A percentile compares a stretch with the other conserved stretches of the same genome.
phyloP scores from a whole-genome alignment of 1,140 invertebrate species.

The Trypoxylus dichotomus region DNA sequence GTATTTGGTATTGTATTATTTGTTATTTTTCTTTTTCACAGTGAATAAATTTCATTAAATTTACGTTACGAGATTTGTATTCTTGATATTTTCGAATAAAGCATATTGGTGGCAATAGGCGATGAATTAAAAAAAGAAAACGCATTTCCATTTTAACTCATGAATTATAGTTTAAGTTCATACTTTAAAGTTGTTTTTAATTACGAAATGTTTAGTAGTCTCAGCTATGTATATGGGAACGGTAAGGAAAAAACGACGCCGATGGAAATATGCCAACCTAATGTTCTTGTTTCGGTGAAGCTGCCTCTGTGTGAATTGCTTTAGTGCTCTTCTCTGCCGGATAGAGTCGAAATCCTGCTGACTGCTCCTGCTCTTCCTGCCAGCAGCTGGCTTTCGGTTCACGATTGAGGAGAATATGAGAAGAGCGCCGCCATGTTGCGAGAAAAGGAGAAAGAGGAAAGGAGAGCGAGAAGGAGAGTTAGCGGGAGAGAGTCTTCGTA shows the following conservation, averaged over 20 bases:
- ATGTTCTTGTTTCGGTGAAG: conserved; percentile 8
- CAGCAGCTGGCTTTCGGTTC: conserved; percentile 3
- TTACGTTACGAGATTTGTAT: no score
- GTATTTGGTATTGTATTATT: no score
- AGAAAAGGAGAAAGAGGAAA: conserved; percentile 21
- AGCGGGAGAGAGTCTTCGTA: conserved; percentile 39
- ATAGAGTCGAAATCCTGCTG: conserved; percentile 24
- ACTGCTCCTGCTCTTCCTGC: conserved; percentile 20
- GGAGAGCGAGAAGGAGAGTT: conserved; percentile 36
- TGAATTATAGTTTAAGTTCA: no score
- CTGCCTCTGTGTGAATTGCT: conserved; percentile 12
- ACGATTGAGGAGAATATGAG: conserved; percentile 12
- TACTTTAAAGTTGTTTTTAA: conserved; percentile 6
- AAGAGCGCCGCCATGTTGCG: conserved; percentile 22
- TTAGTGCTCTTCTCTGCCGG: conserved; percentile 17
- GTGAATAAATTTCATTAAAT: no score
- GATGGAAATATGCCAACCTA: conserved; percentile 10
- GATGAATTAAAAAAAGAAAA: no score
- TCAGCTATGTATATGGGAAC: neutral
- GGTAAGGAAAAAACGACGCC: neutral
- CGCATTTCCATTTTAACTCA: no score
- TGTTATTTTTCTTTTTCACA: no score
- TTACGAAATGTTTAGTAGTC: conserved; percentile 17
- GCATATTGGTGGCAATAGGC: no score
- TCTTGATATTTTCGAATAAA: no score